These are phyloP conservation scores for Trinectes maculatus DNA, from an alignment of 2,113 vertebrate genomes.

Conservation along the genomic window DNA sequence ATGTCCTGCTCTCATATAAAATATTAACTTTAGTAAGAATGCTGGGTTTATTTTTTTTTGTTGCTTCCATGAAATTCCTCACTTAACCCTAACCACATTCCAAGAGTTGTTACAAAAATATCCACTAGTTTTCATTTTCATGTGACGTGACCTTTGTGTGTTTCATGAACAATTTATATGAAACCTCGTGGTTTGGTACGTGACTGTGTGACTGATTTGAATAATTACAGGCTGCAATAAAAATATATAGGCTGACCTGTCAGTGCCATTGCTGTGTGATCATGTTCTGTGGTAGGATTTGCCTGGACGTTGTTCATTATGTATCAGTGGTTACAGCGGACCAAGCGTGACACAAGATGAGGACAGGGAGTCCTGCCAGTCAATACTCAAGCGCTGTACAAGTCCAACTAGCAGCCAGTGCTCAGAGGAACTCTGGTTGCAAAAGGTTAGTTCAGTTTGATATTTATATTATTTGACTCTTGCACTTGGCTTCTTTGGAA, in stretches of 20 bases:
- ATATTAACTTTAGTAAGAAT: neutral
- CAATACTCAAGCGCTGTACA: slow-evolving; percentile 45
- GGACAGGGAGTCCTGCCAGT: slow-evolving; percentile 33
- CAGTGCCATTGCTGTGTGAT: slow-evolving; percentile 16
- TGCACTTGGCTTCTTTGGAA: slow-evolving; percentile 18
- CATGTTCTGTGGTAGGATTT: slow-evolving; percentile 11
- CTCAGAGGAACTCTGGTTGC: neutral
- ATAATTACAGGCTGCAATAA: slow-evolving; percentile 23
- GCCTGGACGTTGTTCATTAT: slow-evolving; percentile 15
- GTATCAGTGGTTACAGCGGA: slow-evolving; percentile 5
- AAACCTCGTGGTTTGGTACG: slow-evolving; percentile 17
- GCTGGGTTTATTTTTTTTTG: too few species aligned
- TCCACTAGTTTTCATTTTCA: slow-evolving; percentile 7
- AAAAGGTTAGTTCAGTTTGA: slow-evolving; percentile 63
- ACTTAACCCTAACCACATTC: neutral
- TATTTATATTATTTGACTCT: slow-evolving; percentile 58
- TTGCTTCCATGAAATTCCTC: too few species aligned
- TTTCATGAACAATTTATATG: slow-evolving; percentile 7
- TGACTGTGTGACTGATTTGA: slow-evolving; percentile 2
- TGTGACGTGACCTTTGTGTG: slow-evolving; percentile 5
- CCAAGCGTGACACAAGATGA: slow-evolving; percentile 29
- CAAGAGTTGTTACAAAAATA: neutral
- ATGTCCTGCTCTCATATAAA: too few species aligned
- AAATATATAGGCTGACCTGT: neutral
- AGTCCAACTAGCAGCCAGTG: neutral